These are phyloP conservation scores for Trachymyrmex cornetzi DNA, from an alignment of 1,140 invertebrate genomes.

Conservation along the genomic window DNA sequence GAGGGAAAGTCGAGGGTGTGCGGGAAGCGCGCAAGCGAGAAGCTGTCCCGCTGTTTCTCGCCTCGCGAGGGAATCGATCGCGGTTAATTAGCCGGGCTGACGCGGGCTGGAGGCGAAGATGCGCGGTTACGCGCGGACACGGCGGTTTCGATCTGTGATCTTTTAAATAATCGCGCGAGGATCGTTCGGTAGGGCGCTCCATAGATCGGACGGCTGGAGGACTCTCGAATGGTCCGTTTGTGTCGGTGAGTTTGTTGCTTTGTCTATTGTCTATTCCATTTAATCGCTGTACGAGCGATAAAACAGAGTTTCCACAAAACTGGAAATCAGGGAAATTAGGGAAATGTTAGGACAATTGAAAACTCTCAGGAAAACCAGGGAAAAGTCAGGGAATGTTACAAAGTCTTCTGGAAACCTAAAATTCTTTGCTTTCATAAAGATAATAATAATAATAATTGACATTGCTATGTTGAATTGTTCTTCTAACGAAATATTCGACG, in stretches of 20 bases:
- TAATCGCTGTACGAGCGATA: not conserved
- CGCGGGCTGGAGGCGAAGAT: not conserved
- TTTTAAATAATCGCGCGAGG: not conserved
- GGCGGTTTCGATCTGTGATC: not conserved
- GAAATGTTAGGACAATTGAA: too few species aligned
- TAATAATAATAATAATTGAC: too few species aligned
- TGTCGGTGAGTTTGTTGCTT: not conserved
- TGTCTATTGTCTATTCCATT: not conserved
- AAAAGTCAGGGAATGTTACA: too few species aligned
- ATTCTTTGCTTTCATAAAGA: too few species aligned
- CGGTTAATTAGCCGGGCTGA: conserved; percentile 24
- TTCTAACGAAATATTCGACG: too few species aligned
- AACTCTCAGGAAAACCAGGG: too few species aligned
- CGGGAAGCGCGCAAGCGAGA: not conserved
- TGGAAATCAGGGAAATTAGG: too few species aligned
- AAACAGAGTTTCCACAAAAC: not conserved
- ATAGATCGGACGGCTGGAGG: not conserved
- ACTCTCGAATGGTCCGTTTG: not conserved
- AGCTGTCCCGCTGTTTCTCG: conserved; percentile 15
- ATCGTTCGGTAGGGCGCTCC: not conserved
- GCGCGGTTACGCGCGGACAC: not conserved
- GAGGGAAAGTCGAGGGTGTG: conserved; percentile 43
- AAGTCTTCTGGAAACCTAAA: too few species aligned
- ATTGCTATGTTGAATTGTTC: too few species aligned
- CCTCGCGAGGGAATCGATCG: conserved; percentile 30